Evolutionary conservation across 2,888 invertebrate genomes (phyloP).

Genomic region (Synergus itoensis): DNA sequence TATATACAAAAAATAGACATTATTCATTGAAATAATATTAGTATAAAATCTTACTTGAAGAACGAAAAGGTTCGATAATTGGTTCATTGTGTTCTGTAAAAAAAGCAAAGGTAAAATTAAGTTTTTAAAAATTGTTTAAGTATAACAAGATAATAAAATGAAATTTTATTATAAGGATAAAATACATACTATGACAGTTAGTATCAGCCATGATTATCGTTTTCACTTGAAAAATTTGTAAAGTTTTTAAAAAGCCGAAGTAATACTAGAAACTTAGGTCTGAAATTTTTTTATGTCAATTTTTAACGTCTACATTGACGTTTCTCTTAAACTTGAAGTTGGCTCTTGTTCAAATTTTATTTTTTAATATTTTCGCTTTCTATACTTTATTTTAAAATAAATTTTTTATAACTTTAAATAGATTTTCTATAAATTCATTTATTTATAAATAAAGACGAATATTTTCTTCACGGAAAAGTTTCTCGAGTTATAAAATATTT

Average conservation of each 20-base stretch:
- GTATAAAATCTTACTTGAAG: conserved; percentile 12
- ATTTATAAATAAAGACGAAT: not conserved
- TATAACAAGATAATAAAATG: not conserved
- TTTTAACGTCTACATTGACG: not conserved
- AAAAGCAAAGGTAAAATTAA: not conserved
- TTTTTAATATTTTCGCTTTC: not conserved
- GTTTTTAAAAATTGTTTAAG: not conserved
- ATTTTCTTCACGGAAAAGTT: not conserved
- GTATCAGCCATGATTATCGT: conserved; percentile 16
- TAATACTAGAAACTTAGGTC: not conserved
- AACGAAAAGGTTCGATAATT: conserved; percentile 22
- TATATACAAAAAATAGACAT: not conserved
- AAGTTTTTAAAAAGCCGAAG: not conserved
- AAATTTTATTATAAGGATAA: not conserved
- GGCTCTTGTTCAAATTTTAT: not conserved
- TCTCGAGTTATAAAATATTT: too few relatives aligned
- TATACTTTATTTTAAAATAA: not conserved
- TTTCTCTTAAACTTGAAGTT: not conserved
- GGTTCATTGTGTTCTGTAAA: conserved; percentile 27
- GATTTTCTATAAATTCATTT: not conserved
- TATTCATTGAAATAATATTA: not conserved
- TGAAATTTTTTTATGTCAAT: not conserved
- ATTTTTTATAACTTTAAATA: not conserved
- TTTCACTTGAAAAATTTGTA: not conserved
- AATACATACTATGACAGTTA: conserved; percentile 12